Conservation (phyloP, 2,797 vertebrate species). For the Darevskia mixta region DNA sequence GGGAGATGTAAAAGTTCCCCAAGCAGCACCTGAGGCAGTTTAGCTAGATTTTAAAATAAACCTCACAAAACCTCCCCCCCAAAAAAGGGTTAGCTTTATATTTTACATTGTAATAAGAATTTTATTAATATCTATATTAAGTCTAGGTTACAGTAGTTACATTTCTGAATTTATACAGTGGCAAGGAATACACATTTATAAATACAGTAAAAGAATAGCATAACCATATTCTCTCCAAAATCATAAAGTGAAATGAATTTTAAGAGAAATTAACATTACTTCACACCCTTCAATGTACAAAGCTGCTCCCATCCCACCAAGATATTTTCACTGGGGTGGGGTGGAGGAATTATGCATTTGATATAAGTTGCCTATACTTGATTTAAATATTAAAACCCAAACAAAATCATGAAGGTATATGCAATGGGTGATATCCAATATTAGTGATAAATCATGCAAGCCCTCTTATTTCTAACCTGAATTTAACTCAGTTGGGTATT, state of each 20-base stretch:
- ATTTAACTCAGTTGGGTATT: not conserved
- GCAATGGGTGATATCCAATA: constrained; percentile 12
- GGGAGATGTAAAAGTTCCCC: not conserved
- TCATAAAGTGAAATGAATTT: constrained; percentile 55
- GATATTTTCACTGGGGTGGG: constrained; percentile 7
- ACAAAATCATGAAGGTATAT: constrained; percentile 27
- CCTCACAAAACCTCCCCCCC: constrained; percentile 12
- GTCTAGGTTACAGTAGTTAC: constrained; percentile 77
- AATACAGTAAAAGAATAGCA: constrained; percentile 71
- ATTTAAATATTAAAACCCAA: constrained; percentile 28
- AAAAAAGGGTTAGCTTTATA: constrained; percentile 10
- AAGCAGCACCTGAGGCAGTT: constrained; percentile 18
- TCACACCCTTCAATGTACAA: constrained; percentile 57
- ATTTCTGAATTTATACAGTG: constrained; percentile 73
- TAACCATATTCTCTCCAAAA: constrained; percentile 68
- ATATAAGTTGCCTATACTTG: constrained; percentile 1
- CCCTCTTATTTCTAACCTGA: too few species aligned
- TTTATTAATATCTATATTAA: constrained; percentile 67
- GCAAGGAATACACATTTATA: constrained; percentile 70
- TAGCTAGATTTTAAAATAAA: constrained; percentile 35
- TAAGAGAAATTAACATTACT: constrained; percentile 49
- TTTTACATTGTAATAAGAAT: constrained; percentile 59
- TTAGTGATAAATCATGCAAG: too few species aligned
- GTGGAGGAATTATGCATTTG: not conserved
- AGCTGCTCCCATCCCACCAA: not conserved